These are phyloP conservation scores for Takifugu rubripes DNA, from an alignment of 2,797 vertebrate species.

Conservation along the genomic window DNA sequence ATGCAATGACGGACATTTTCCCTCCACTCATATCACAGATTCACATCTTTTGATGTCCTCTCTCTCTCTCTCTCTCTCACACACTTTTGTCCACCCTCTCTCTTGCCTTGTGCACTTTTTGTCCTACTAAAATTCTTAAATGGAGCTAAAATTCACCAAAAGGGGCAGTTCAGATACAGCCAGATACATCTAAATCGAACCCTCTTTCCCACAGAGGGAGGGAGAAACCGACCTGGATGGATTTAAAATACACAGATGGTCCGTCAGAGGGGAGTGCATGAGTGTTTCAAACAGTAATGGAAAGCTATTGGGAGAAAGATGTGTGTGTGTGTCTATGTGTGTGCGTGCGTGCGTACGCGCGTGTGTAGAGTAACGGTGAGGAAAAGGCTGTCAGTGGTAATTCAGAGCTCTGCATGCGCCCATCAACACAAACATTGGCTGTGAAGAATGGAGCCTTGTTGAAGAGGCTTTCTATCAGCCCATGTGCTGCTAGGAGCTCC, in stretches of 20 bases:
- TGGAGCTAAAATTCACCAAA: too few relatives aligned
- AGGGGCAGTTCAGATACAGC: too few relatives aligned
- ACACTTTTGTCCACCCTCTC: too few relatives aligned
- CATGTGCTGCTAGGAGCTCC: slow-evolving; percentile 57
- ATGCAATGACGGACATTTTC: slow-evolving; percentile 53
- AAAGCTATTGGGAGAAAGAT: slow-evolving; percentile 31
- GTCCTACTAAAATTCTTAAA: too few relatives aligned
- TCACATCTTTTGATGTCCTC: neutral
- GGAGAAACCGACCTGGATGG: neutral
- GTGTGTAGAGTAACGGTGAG: slow-evolving; percentile 54
- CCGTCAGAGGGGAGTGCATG: slow-evolving; percentile 56
- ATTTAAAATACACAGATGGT: slow-evolving; percentile 62
- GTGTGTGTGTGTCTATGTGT: slow-evolving; percentile 22
- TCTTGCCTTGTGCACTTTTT: too few relatives aligned
- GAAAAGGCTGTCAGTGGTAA: slow-evolving; percentile 57
- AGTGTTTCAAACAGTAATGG: slow-evolving; percentile 48
- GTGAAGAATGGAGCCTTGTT: slow-evolving; percentile 56
- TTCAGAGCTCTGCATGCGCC: slow-evolving; percentile 51
- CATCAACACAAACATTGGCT: slow-evolving; percentile 43
- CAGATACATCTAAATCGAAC: too few relatives aligned
- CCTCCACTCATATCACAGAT: neutral
- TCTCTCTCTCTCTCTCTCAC: neutral
- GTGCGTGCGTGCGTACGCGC: slow-evolving; percentile 19
- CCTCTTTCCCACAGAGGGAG: neutral
- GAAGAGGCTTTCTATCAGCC: slow-evolving; percentile 42